These are phyloP conservation scores for Zosterops hypoxanthus DNA, from an alignment of 2,113 vertebrate species.

Conservation along the genomic window DNA sequence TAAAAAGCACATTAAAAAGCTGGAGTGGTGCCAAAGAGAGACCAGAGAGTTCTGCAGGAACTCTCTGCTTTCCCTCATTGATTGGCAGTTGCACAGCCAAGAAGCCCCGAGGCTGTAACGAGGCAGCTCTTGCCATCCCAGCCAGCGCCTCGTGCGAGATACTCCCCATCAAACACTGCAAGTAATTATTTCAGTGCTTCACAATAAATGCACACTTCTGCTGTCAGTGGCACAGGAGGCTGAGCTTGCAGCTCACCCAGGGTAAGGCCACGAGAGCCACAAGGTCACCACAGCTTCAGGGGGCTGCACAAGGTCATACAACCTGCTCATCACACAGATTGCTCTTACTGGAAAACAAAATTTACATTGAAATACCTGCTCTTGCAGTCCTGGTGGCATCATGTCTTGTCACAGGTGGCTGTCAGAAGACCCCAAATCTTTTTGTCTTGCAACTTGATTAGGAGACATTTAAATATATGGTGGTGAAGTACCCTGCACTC, in stretches of 20 bases:
- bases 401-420: neutral
- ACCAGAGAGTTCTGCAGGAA: neutral
- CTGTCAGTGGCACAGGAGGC: neutral
- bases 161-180: neutral
- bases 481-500: neutral
- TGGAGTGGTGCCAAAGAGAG: neutral
- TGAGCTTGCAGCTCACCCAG: neutral
- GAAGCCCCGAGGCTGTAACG: neutral
- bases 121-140: neutral
- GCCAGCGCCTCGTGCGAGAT: neutral
- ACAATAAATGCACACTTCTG: neutral
- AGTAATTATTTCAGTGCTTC: neutral
- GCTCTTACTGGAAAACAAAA: neutral
- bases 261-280: fast-evolving
- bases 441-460: neutral
- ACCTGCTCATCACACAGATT: neutral
- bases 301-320: neutral
- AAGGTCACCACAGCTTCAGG: neutral
- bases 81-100: neutral
- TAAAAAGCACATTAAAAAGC: neutral
- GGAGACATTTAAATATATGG: fast-evolving
- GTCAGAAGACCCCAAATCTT: neutral
- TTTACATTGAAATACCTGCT: neutral
- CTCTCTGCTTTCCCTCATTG: neutral
- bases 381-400: neutral